Conservation (phyloP, 2,797 vertebrate species). For the Pitangus sulphuratus region DNA sequence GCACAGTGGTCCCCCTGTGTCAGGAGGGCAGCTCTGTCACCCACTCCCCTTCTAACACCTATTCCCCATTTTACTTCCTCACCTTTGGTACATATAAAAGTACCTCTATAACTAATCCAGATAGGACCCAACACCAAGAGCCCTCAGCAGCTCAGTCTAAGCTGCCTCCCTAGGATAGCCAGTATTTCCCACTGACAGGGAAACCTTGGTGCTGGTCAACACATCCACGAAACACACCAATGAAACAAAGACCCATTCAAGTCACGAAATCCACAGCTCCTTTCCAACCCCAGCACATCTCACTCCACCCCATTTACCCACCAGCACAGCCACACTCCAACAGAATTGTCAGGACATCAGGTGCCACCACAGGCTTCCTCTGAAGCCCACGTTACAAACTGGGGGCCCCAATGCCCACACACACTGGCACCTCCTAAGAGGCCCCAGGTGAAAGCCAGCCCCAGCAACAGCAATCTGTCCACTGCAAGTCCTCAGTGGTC, state of each 20-base stretch:
- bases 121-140: background rate
- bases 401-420: background rate
- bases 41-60: background rate
- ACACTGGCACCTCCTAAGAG: background rate
- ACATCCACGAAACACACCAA: background rate
- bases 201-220: background rate
- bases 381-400: fast-evolving
- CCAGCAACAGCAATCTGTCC: fast-evolving
- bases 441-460: background rate
- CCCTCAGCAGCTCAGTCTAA: background rate
- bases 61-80: background rate
- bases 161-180: background rate
- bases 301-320: background rate
- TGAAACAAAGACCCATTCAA: background rate
- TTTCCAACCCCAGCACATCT: background rate
- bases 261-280: background rate
- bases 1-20: fast-evolving
- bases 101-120: background rate
- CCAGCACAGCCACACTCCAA: fast-evolving
- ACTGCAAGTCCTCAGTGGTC: background rate
- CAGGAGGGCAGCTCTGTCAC: background rate
- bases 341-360: background rate
- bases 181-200: background rate
- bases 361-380: background rate
- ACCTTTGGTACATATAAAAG: background rate